Conservation (phyloP, 1,140 invertebrate genomes). For the Pseudachorutes palmiensis region DNA sequence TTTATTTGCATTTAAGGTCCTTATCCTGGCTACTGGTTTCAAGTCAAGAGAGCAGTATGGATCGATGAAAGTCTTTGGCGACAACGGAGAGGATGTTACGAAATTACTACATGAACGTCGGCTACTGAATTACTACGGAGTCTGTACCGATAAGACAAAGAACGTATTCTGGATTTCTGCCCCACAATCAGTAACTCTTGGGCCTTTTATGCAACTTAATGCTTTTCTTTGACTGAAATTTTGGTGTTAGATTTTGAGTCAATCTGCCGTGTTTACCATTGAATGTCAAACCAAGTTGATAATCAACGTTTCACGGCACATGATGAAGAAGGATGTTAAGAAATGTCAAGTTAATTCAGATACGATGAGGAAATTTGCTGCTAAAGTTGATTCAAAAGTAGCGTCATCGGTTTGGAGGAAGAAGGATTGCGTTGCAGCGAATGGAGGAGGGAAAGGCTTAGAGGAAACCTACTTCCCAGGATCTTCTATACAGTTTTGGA, state of each 20-base stretch:
- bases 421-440: too few species aligned
- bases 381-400: too few species aligned
- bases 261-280: not conserved
- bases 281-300: not conserved
- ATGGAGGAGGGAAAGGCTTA: too few species aligned
- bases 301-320: not conserved
- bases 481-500: too few species aligned
- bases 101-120: constrained; percentile 14
- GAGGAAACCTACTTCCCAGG: too few species aligned
- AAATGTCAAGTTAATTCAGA: too few species aligned
- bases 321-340: not conserved
- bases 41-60: constrained; percentile 18
- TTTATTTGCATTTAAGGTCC: constrained; percentile 12
- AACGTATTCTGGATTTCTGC: not conserved
- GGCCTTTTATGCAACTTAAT: not conserved
- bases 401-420: too few species aligned
- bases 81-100: constrained; percentile 18
- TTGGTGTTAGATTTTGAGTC: not conserved
- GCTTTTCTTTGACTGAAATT: not conserved
- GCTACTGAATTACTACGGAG: constrained; percentile 8
- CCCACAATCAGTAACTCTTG: not conserved
- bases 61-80: constrained; percentile 20
- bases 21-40: constrained; percentile 25
- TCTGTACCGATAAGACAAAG: constrained; percentile 7
- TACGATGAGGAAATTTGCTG: too few species aligned